These are phyloP conservation scores for Mergus octosetaceus DNA, from an alignment of 2,797 vertebrate species.

Conservation along the genomic window DNA sequence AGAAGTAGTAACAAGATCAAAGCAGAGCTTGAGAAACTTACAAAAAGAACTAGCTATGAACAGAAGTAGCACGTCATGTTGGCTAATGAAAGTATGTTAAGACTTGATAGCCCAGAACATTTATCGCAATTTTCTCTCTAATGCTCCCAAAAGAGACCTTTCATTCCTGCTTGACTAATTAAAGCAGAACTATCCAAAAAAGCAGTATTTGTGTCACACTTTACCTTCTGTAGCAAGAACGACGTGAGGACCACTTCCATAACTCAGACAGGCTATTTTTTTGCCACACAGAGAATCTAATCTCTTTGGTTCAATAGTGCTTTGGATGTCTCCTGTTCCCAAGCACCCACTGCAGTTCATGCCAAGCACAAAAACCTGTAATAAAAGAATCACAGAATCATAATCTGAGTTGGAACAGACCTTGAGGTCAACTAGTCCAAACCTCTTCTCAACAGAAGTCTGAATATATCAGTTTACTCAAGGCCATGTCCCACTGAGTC, in stretches of 20 bases:
- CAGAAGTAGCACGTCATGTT: not conserved
- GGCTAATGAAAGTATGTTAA: not conserved
- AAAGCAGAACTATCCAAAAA: not conserved
- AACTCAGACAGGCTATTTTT: slow-evolving; percentile 94
- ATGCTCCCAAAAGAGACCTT: not conserved
- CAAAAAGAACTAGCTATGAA: not conserved
- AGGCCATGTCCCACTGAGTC: rapidly evolving
- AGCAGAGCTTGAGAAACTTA: not conserved
- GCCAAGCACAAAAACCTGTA: slow-evolving; percentile 93
- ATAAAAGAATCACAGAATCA: slow-evolving; percentile 19
- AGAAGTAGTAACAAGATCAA: not conserved
- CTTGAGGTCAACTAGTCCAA: not conserved
- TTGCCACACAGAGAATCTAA: slow-evolving; percentile 92
- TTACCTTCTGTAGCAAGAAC: slow-evolving; percentile 93
- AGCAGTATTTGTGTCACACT: not conserved
- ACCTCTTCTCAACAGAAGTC: not conserved
- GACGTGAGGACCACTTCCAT: slow-evolving; percentile 95
- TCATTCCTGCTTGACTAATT: not conserved
- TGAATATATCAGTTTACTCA: not conserved
- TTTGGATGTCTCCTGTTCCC: slow-evolving; percentile 93
- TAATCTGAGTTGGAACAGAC: not conserved
- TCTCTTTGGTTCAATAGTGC: slow-evolving; percentile 91
- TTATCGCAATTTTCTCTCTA: not conserved
- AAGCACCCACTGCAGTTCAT: slow-evolving; percentile 97
- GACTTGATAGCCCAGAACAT: not conserved